Base-by-base conservation (phyloP, 2,797 vertebrate species). In the Heteromormyrus szaboi region DNA sequence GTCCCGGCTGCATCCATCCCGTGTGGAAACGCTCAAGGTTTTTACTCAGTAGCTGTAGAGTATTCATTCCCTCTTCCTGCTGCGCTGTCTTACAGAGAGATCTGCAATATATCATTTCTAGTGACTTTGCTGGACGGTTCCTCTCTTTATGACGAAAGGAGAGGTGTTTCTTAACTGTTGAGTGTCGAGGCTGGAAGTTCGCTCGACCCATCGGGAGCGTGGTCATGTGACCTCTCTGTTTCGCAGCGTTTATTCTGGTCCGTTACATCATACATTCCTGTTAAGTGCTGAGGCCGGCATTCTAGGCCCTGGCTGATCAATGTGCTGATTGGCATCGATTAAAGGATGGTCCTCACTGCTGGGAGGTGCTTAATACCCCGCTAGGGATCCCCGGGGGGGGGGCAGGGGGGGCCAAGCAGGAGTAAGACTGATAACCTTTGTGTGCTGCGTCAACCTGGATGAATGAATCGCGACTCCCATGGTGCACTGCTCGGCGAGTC, bases 401-500 rank as follows among this genome's bases (percentile, higher is more conserved):
- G 37, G 92, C 17, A 76, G 4, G 89, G 53, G 92, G 92, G 17
- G 37, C 17, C 53, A 54, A 54, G 95, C 91, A 92, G 92, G 93
- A 93, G 86, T 88, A 87, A 91, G 94, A 96, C 94, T 93, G 95
- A 96, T 95, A 91, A 93, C 83, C 92, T 89, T 91, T 92, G 22
- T n/a, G 87, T 92, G 90, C 92, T 92, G 90, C 91, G 89, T 90
- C 88, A 92, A 81, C 90, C 93, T 89, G 92, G 92, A 95, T 92
- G 93, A 93, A 91, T 91, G 89, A 90, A 95, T 95, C 93, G 94
- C 95, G 95, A 95, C 92, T 95, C 95, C 94, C 94, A 95, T 90
- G 94, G 94, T 95, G 94, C 95, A 95, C 76, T 92, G 92, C 88
- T 90, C 87, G 89, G 90, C 91, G 92, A 92, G 92, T 93, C 91